phyloP scores from a whole-genome alignment of 2,113 vertebrate species.

The Rissa tridactyla region DNA sequence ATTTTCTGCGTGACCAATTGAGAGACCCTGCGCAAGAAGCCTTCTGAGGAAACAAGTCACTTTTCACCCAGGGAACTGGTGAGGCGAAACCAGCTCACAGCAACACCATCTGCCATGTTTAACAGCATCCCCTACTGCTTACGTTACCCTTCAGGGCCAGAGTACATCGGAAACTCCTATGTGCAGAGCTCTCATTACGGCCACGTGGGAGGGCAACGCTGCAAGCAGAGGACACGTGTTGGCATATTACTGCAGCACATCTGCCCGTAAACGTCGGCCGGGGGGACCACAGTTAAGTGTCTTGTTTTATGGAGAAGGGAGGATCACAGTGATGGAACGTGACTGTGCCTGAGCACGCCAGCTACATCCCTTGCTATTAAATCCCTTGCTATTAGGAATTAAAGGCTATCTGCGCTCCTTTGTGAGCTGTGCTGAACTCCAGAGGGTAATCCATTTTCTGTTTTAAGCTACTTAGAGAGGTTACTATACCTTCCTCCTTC shows the following conservation, averaged over 20 bases:
- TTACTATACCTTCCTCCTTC: not conserved
- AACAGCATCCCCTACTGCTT: not conserved
- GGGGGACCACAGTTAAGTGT: fast-evolving
- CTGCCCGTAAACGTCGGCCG: fast-evolving
- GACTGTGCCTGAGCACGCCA: not conserved
- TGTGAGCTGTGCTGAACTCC: not conserved
- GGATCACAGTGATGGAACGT: not conserved
- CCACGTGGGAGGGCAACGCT: not conserved
- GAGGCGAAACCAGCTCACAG: not conserved
- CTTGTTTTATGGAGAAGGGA: not conserved
- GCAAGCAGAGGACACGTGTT: not conserved
- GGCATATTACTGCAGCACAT: not conserved
- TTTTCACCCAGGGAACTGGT: not conserved
- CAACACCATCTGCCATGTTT: not conserved
- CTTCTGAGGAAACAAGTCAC: not conserved
- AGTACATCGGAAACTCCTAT: not conserved
- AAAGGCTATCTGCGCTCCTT: not conserved
- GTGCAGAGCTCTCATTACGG: not conserved
- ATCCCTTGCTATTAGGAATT: not conserved
- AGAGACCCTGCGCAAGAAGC: not conserved
- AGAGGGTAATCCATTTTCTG: not conserved
- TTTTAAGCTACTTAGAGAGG: not conserved
- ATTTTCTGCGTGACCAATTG: not conserved
- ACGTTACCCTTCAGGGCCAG: not conserved
- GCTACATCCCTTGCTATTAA: not conserved